phyloP scores from a whole-genome alignment of 2,888 invertebrate species.

The Cylindroiulus punctatus region DNA sequence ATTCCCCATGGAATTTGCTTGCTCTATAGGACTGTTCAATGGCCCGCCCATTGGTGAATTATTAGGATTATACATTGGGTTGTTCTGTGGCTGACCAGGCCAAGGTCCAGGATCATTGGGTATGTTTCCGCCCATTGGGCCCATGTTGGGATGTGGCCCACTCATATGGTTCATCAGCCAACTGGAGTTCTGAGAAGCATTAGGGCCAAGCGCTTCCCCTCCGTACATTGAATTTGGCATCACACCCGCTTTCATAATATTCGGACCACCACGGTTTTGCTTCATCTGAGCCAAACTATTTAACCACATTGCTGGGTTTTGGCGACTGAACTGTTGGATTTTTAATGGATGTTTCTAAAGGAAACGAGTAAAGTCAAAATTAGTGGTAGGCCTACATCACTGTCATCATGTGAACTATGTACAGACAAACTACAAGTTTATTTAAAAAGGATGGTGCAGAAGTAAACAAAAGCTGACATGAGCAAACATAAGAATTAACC shows the following conservation, averaged over 20 bases:
- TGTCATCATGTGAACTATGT: not conserved
- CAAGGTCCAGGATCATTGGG: slow-evolving; percentile 22
- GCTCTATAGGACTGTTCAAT: slow-evolving; percentile 39
- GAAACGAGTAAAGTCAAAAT: not conserved
- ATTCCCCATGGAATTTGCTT: slow-evolving; percentile 50
- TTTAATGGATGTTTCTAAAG: slow-evolving; percentile 89
- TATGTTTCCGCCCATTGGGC: slow-evolving; percentile 31
- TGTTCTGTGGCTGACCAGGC: slow-evolving; percentile 24
- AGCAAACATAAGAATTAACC: too few relatives aligned
- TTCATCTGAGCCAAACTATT: slow-evolving; percentile 77
- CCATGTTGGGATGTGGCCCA: slow-evolving; percentile 54
- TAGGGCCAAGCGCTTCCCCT: slow-evolving; percentile 55
- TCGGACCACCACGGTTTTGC: slow-evolving; percentile 58
- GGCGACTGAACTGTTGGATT: slow-evolving; percentile 85
- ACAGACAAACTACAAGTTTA: not conserved
- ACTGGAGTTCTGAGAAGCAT: slow-evolving; percentile 56
- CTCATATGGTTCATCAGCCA: slow-evolving; percentile 58
- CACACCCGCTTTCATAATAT: slow-evolving; percentile 57
- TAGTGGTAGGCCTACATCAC: not conserved
- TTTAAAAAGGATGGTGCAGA: not conserved
- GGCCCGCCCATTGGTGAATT: slow-evolving; percentile 50
- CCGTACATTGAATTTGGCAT: slow-evolving; percentile 55
- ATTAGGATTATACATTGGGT: slow-evolving; percentile 51
- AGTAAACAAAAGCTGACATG: too few relatives aligned
- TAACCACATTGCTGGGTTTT: slow-evolving; percentile 83